Conservation (phyloP, 2,113 vertebrate species). For the Megaleporinus macrocephalus region DNA sequence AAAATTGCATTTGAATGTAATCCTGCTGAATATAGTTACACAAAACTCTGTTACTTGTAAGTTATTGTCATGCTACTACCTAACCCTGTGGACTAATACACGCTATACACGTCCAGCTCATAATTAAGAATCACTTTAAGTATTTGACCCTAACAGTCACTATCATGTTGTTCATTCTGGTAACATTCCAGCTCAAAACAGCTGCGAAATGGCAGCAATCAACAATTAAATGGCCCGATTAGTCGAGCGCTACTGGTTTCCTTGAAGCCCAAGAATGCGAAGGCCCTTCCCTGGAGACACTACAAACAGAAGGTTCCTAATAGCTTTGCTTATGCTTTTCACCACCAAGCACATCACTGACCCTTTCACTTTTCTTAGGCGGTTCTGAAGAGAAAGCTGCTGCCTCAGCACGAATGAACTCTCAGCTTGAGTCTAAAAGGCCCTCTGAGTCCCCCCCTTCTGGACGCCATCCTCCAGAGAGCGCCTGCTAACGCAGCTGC, state of each 20-base stretch:
- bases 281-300: conserved; percentile 15
- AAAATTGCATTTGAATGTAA: too few relatives aligned
- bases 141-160: not conserved
- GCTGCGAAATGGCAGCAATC: conserved; percentile 38
- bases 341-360: not conserved
- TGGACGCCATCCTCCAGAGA: not conserved
- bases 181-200: not conserved
- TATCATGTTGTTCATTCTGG: not conserved
- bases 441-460: not conserved
- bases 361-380: conserved; percentile 4
- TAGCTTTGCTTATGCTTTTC: conserved; percentile 15
- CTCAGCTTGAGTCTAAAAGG: conserved; percentile 14
- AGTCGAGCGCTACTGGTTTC: conserved; percentile 13
- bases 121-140: not conserved
- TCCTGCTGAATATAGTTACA: too few relatives aligned
- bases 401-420: conserved; percentile 20
- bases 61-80: too few relatives aligned
- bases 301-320: conserved; percentile 20
- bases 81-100: too few relatives aligned
- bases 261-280: conserved; percentile 12
- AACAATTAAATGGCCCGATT: conserved; percentile 28
- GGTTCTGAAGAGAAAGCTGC: conserved; percentile 17
- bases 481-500: conserved; percentile 26
- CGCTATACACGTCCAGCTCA: not conserved
- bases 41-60: too few relatives aligned